phyloP scores from a whole-genome alignment of 2,113 vertebrate species.

The Meleagris gallopavo region DNA sequence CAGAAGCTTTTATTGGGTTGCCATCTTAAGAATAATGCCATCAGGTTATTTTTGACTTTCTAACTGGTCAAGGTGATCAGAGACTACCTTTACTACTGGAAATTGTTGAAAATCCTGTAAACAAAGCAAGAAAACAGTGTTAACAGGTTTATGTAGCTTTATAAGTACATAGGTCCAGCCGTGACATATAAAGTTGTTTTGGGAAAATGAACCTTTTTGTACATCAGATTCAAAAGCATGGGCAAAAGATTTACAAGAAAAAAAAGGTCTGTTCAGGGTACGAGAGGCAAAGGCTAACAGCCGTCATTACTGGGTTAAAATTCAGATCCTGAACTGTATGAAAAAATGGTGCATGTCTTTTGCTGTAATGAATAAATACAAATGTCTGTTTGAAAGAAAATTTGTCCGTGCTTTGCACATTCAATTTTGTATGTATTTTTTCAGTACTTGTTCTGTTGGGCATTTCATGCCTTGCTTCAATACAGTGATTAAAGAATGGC shows the following conservation, averaged over 20 bases:
- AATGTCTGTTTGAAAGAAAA: background rate
- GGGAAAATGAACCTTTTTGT: conserved; percentile 2
- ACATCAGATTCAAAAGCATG: background rate
- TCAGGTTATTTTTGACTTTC: background rate
- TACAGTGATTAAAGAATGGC: background rate
- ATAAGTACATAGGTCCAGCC: background rate
- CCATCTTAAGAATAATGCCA: background rate
- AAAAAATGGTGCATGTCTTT: background rate
- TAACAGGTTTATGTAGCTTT: background rate
- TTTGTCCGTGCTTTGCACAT: background rate
- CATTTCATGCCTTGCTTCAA: background rate
- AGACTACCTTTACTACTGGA: background rate
- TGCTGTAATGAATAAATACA: background rate
- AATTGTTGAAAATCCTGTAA: background rate
- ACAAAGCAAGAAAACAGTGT: background rate
- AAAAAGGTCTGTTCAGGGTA: background rate
- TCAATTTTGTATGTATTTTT: background rate
- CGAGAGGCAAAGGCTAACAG: background rate
- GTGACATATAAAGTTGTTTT: conserved; percentile 1
- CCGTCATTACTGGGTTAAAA: background rate
- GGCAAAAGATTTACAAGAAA: background rate
- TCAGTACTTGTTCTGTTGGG: background rate
- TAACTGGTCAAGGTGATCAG: background rate
- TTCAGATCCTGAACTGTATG: background rate
- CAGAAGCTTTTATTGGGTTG: background rate